Conservation (phyloP, 2,797 vertebrate species). For the Neoniphon sammara region DNA sequence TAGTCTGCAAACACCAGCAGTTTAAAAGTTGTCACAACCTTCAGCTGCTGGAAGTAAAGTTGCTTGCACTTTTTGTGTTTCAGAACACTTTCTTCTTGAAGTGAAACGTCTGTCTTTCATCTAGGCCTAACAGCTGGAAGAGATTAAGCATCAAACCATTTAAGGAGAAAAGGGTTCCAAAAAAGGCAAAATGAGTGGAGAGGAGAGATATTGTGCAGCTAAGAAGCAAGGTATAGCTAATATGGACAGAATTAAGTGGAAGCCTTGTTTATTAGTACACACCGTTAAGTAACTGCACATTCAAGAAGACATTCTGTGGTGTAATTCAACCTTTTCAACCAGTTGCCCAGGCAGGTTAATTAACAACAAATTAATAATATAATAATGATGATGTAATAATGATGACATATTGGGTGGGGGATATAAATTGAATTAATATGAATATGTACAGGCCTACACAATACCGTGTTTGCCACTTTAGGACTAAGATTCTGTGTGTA, state of each 20-base stretch:
- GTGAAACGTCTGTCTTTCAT: constrained; percentile 79
- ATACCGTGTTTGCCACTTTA: neutral
- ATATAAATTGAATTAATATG: neutral
- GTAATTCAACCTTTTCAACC: constrained; percentile 12
- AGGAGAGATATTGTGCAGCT: constrained; percentile 55
- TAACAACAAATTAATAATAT: neutral
- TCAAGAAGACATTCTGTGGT: constrained; percentile 20
- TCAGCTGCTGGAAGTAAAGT: constrained; percentile 59
- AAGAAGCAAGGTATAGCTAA: constrained; percentile 30
- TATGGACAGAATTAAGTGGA: constrained; percentile 20
- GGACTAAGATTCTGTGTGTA: neutral
- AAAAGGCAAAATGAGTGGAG: constrained; percentile 62
- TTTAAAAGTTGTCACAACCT: constrained; percentile 57
- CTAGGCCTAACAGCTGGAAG: constrained; percentile 79
- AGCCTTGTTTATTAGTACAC: neutral
- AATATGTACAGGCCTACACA: neutral
- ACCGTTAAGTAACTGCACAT: neutral
- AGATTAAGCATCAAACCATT: constrained; percentile 79
- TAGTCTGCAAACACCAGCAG: constrained; percentile 31
- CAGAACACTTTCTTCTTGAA: constrained; percentile 66
- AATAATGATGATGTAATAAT: constrained; percentile 16
- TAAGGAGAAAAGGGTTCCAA: constrained; percentile 68
- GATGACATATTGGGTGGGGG: neutral
- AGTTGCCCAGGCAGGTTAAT: constrained; percentile 15
- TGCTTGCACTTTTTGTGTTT: constrained; percentile 55